phyloP scores from a whole-genome alignment of 2,113 vertebrate species.

The Hyperopisus bebe region DNA sequence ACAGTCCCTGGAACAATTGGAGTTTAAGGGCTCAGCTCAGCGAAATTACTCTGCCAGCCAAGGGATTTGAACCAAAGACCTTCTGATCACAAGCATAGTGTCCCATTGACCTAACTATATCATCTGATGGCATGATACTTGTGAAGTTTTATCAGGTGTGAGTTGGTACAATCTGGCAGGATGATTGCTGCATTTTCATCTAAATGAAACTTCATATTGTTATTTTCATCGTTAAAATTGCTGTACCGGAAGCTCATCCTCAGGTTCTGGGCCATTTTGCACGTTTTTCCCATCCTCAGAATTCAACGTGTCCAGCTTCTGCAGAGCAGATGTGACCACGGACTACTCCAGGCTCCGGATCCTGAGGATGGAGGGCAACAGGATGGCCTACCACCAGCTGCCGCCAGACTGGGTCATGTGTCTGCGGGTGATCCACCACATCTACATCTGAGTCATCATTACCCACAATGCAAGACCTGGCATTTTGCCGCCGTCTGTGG shows the following conservation, averaged over 20 bases:
- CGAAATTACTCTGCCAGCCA: neutral
- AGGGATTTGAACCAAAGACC: neutral
- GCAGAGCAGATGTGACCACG: constrained; percentile 50
- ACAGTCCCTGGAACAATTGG: neutral
- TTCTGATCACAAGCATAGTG: neutral
- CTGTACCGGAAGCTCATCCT: neutral
- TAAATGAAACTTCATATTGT: neutral
- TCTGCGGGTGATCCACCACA: constrained; percentile 52
- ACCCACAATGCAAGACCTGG: neutral
- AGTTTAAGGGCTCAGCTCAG: neutral
- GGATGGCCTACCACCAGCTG: constrained; percentile 51
- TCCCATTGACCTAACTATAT: neutral
- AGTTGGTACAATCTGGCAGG: neutral
- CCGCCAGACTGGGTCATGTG: constrained; percentile 62
- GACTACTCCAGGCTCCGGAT: constrained; percentile 61
- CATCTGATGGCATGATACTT: neutral
- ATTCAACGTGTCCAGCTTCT: constrained; percentile 63
- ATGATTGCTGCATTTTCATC: neutral
- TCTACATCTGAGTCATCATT: constrained; percentile 49
- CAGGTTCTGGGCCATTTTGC: neutral
- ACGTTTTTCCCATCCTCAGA: constrained; percentile 37
- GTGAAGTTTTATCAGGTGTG: neutral
- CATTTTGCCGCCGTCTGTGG: neutral
- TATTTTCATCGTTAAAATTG: neutral
- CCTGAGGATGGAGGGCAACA: constrained; percentile 63